phyloP scores from a whole-genome alignment of 2,797 vertebrate species.

The Phyllotis vaccarum region DNA sequence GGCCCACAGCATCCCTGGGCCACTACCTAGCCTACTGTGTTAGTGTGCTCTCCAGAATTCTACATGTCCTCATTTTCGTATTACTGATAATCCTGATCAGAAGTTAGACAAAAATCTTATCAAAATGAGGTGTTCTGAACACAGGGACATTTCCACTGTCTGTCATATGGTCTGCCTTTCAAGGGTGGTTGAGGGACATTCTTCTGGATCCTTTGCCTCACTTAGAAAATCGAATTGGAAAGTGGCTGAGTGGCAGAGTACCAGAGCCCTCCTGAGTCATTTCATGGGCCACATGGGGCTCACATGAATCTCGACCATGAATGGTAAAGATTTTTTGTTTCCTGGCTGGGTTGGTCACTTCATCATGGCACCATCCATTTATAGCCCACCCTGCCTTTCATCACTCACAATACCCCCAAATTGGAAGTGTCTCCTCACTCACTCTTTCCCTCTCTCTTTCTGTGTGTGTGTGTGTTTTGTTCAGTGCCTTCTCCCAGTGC shows the following conservation, averaged over 20 bases:
- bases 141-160: accelerated
- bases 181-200: neutral
- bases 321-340: neutral
- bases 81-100: neutral
- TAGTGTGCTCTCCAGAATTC: neutral
- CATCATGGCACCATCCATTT: accelerated
- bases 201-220: neutral
- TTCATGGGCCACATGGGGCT: accelerated
- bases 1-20: neutral
- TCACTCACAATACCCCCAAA: accelerated
- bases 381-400: accelerated
- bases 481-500: constrained; percentile 98
- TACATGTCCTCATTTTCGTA: neutral
- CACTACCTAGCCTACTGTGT: accelerated
- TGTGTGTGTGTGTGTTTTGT: constrained; percentile 78
- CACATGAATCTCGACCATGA: accelerated
- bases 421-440: neutral
- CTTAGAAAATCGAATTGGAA: accelerated
- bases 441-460: constrained; percentile 67
- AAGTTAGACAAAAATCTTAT: neutral
- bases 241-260: too few species aligned
- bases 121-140: neutral
- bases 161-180: accelerated
- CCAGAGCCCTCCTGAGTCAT: accelerated
- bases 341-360: accelerated